Base-by-base conservation (phyloP, 2,888 invertebrate species). In the Aquatica leii region DNA sequence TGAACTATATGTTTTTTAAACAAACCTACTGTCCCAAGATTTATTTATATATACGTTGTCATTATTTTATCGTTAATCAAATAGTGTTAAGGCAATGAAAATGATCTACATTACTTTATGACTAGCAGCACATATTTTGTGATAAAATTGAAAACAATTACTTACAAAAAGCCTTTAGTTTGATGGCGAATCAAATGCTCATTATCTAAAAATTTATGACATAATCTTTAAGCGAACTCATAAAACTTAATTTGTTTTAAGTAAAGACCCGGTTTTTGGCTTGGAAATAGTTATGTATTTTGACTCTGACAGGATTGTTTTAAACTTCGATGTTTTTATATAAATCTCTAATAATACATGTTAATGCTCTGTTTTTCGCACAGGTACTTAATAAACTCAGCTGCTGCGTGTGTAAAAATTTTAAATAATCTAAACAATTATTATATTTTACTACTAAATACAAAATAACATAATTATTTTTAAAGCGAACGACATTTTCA, bases 261-360 rank as follows among this genome's bases (percentile, higher is more conserved):
- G 74, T 85, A 84, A 66, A 86, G 83, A n/a, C 88, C 89, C 55
- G 91, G 83, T 73, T 86, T 85, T 49, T 88, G 82, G 65, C 86
- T 84, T 66, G n/a, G n/a, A 92, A 78, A 53, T 89, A 85, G 72
- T 87, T 86, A 77, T 90, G 90, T 66, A 92, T 90, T 69, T 86
- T 84, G 53, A 90, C 87, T 15, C 92, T n/a, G 84, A 43, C 89
- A 85, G 63, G 90, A 86, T 79, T 91, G 90, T 76, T 90, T 90
- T n/a, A 92, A 82, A 66, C 86, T 87, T 43, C 91, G 83, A 8
- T 91, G 91, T 65, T 85, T 35, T 87, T 87, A 72, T 88, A 87
- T 69, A 91, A 80, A 54, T 86, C 84, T 69, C 88, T 86, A 68
- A 91, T 85, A 31, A 89, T 81, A 64, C 84, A 82, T 65, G 87